These are phyloP conservation scores for Phrynosoma blainvillii DNA, from an alignment of 2,113 vertebrate genomes.

Conservation along the genomic window DNA sequence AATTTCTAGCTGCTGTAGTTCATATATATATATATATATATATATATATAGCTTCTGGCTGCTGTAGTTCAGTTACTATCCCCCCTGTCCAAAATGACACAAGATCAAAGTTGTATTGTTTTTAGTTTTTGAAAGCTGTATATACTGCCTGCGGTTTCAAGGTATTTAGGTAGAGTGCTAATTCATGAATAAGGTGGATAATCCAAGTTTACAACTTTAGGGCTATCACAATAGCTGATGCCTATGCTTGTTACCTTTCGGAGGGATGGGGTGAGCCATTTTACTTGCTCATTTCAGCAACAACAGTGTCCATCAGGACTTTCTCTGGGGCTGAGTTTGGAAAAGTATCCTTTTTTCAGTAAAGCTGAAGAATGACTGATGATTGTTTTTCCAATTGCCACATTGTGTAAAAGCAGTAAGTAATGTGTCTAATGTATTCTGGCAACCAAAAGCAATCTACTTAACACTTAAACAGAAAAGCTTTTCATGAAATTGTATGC, in stretches of 20 bases:
- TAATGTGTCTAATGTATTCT: background rate
- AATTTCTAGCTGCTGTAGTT: background rate
- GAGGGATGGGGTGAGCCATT: no score
- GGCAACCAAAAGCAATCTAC: background rate
- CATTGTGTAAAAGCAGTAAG: background rate
- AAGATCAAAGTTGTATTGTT: background rate
- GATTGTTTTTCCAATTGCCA: background rate
- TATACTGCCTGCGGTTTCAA: background rate
- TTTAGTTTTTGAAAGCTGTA: background rate
- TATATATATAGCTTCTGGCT: no score
- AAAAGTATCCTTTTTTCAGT: no score
- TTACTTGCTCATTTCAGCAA: no score
- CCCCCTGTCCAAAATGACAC: conserved; percentile 37
- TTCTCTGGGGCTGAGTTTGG: no score
- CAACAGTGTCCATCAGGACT: no score
- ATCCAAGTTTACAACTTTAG: background rate
- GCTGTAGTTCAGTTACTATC: background rate
- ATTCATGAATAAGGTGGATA: background rate
- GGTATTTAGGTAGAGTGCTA: no score
- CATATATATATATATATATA: no score
- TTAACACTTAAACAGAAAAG: background rate
- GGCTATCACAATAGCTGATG: background rate
- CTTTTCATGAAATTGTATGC: background rate
- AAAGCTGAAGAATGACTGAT: background rate
- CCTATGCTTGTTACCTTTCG: no score